Percentiles rank a stretch among this genome's conserved stretches.
phyloP scores from a whole-genome alignment of 2,888 invertebrate genomes.

The Sminthurides aquaticus region DNA sequence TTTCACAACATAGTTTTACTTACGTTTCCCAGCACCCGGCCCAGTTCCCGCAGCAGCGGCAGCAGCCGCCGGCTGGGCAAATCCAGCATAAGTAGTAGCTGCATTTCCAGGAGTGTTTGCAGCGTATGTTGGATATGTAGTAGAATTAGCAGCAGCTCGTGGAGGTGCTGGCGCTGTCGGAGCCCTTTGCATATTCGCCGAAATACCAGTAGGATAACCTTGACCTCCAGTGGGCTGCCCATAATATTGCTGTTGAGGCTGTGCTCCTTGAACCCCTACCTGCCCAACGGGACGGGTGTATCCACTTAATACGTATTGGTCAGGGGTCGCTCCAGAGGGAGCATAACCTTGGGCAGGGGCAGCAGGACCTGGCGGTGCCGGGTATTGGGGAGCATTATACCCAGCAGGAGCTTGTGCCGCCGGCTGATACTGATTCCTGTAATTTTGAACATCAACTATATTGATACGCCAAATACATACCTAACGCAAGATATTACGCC shows the following conservation, averaged over 20 bases:
- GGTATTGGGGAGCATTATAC: slow-evolving; percentile 11
- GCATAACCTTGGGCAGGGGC: slow-evolving; percentile 9
- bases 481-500: too few relatives aligned
- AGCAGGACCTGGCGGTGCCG: slow-evolving; percentile 1
- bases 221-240: slow-evolving; percentile 7
- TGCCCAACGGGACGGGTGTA: slow-evolving; percentile 38
- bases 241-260: slow-evolving; percentile 11
- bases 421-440: slow-evolving; percentile 34
- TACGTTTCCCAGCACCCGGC: background rate
- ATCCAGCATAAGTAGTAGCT: slow-evolving; percentile 64
- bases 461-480: too few relatives aligned
- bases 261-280: background rate
- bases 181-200: slow-evolving; percentile 11
- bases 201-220: slow-evolving; percentile 19
- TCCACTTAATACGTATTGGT: slow-evolving; percentile 38
- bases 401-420: slow-evolving; percentile 8
- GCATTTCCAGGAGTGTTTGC: slow-evolving; percentile 46
- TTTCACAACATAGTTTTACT: background rate
- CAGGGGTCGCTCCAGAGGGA: slow-evolving; percentile 16
- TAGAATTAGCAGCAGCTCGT: slow-evolving; percentile 37
- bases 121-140: slow-evolving; percentile 36
- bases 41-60: slow-evolving; percentile 49
- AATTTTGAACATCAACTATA: background rate
- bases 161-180: slow-evolving; percentile 22
- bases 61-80: slow-evolving; percentile 69